Conservation (phyloP, 2,888 invertebrate genomes). For the Trichopoda pennipes region DNA sequence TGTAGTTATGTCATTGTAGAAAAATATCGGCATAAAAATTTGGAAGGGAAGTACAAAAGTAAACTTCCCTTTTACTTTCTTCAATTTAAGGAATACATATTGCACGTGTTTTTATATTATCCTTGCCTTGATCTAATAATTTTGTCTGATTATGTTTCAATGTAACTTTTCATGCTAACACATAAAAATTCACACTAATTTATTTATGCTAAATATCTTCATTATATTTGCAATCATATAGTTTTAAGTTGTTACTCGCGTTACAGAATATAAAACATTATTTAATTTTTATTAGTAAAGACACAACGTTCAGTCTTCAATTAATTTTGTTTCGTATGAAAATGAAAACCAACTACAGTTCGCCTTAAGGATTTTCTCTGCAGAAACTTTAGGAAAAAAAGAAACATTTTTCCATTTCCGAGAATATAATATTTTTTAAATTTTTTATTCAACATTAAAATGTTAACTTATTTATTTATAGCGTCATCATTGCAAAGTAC, state of each 20-base stretch:
- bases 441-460: conserved; percentile 22
- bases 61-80: too few species aligned
- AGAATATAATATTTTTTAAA: background rate
- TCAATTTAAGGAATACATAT: too few species aligned
- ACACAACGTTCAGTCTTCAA: background rate
- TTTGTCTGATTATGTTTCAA: too few species aligned
- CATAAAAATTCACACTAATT: conserved; percentile 46
- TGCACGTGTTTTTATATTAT: too few species aligned
- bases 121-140: too few species aligned
- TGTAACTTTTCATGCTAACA: too few species aligned
- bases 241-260: background rate
- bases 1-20: background rate
- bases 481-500: conserved; percentile 7
- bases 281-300: background rate
- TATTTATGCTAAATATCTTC: conserved; percentile 61
- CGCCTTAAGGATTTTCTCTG: conserved; percentile 14
- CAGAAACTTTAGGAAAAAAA: conserved; percentile 16
- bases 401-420: conserved; percentile 18
- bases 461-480: conserved; percentile 19
- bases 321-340: background rate
- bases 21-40: background rate
- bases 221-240: conserved; percentile 53
- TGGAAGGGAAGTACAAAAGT: too few species aligned
- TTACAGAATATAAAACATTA: background rate
- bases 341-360: background rate